Conservation (phyloP, 2,888 invertebrate species). For the Scaptomyza tumidula region DNA sequence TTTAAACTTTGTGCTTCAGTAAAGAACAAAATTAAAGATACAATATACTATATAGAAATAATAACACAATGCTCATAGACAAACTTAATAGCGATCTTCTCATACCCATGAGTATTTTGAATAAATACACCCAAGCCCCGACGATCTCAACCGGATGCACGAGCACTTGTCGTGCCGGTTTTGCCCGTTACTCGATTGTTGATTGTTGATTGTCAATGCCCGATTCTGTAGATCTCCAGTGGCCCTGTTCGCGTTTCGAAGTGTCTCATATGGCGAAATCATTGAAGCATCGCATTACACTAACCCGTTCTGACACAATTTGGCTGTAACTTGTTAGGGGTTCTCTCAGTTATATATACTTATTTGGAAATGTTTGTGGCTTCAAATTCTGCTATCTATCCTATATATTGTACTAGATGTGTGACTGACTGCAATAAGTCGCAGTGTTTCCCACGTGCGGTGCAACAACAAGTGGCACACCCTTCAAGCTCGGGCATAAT, state of each 20-base stretch:
- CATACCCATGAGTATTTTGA: not conserved
- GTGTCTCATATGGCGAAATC: constrained; percentile 57
- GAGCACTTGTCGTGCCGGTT: constrained; percentile 55
- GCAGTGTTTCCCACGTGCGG: constrained; percentile 68
- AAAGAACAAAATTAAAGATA: too few relatives aligned
- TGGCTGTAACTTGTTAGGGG: constrained; percentile 49
- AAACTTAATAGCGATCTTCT: not conserved
- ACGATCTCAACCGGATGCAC: constrained; percentile 52
- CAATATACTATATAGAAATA: not conserved
- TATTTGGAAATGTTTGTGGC: constrained; percentile 17
- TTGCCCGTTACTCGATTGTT: constrained; percentile 26
- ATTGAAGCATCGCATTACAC: constrained; percentile 69
- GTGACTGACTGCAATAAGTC: constrained; percentile 22
- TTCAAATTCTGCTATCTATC: not conserved
- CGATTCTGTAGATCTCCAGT: constrained; percentile 46
- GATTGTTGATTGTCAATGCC: constrained; percentile 19
- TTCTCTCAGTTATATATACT: constrained; percentile 24
- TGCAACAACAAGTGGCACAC: constrained; percentile 72
- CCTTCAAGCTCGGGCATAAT: constrained; percentile 39
- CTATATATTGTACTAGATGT: not conserved
- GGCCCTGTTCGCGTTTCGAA: constrained; percentile 19
- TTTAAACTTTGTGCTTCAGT: too few relatives aligned
- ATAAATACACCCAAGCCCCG: constrained; percentile 29
- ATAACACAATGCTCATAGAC: not conserved
- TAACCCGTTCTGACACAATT: constrained; percentile 49